Base-by-base conservation (phyloP, 2,797 vertebrate genomes). In the Fistularia tabacaria region DNA sequence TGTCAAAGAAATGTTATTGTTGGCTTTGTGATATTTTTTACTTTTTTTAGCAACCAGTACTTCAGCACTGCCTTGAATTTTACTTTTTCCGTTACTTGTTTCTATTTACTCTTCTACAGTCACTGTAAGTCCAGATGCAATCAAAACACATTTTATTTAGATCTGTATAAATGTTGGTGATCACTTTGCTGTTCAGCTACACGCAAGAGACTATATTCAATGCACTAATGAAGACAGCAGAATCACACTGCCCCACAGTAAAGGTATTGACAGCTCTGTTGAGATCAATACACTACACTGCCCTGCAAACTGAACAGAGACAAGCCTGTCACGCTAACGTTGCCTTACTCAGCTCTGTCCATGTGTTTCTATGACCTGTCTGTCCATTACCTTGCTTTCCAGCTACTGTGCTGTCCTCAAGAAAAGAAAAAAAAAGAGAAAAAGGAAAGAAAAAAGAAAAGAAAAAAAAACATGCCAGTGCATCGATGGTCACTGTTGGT, bases 61-160 rank as follows among this genome's bases (percentile, higher is more conserved):
- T 88, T 90, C 89, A 90, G 89, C 91, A 90, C 88, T 90, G 90
- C 89, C 90, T 91, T 91, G 87, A 90, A 87, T 86, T 89, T 83
- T 78, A 85, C 74, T 74, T 87, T 86, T 84, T 87, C 79, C 66
- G 74, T 86, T 85, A 76, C 73, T 79, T 75, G 69, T 46, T 79
- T 88, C 82, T 83, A 87, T 86, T 83, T 89, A 84, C 83, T 87
- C 85, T 83, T 86, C 80, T 89, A 86, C 88, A 83, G 80, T 88
- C 87, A 90, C 87, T 90, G 87, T 90, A 90, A 89, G 88, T 90
- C 88, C 88, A 90, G 88, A 90, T 88, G 82, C 86, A 88, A 89
- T 86, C 82, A 78, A 79, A 25, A 85, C 79, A 84, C 77, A 77
- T 82, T 88, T 87, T 85, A 77, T 87, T 87, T 77, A 85, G 83